Evolutionary conservation across 2,797 vertebrate species (phyloP), one percentile per base, ranked within the genome.

Genomic region (Chloroceryle inda): DNA sequence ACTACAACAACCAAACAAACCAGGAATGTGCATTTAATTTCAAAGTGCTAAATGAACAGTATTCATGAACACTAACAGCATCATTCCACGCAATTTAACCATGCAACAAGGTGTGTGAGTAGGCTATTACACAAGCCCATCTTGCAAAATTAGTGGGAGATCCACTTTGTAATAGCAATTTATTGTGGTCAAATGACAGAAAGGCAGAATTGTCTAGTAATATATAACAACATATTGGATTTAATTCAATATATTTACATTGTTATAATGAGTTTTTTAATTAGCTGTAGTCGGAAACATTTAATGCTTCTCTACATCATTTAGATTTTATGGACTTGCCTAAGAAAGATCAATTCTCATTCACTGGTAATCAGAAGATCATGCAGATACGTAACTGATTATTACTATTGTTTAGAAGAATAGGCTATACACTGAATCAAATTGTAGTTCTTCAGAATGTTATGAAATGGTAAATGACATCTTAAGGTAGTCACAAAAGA

Each of bases 201-300:
- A 82, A 63, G 66, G 44, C 16, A n/a, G 74, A 58, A 61, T 15
- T 1, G 3, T 31, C 78, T 71, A 44, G 23, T 35, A 19, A 26
- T 23, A 8, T 11, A 8, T 29, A 24, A 23, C 1, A 18, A 31
- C 10, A 2, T 29, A 23, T 3, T 56, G 47, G 63, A 42, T 66
- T 1, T 24, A 61, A 50, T 80, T 68, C 22, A 45, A 2, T n/a
- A 13, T 52, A 40, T 58, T 62, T 50, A 13, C 23, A 15, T 24
- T 72, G 44, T 64, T 45, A 44, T 58, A 61, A 27, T 26, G 14
- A 59, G 12, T 52, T 33, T 67, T 67, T 73, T 55, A 72, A 45
- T 13, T 75, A 50, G 26, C 17, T 12, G 31, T 23, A 58, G 58
- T 68, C 35, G 62, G 76, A 81, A 96, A 92, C 80, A 75, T 83